Evolutionary conservation across 1,140 invertebrate species (phyloP).

Genomic region (Drosophila pandora): DNA sequence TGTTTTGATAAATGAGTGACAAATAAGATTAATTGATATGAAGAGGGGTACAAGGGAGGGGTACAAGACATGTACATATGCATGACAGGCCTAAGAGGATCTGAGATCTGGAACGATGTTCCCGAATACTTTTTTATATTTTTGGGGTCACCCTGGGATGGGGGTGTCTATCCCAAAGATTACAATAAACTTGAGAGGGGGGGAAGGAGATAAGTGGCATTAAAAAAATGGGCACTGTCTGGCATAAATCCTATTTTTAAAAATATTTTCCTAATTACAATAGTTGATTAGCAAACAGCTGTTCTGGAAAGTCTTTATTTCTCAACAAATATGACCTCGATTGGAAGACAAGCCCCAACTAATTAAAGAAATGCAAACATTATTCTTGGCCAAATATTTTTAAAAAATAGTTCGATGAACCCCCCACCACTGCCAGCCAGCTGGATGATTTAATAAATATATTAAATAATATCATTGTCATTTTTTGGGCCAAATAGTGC

Average conservation of each 20-base stretch:
- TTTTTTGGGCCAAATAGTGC: conserved; percentile 69
- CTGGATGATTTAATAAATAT: conserved; percentile 57
- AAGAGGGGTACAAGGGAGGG: neutral
- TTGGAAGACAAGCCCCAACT: conserved; percentile 34
- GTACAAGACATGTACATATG: conserved; percentile 13
- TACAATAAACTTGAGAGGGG: neutral
- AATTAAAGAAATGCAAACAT: conserved; percentile 48
- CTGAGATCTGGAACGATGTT: conserved; percentile 60
- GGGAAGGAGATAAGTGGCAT: too few relatives aligned
- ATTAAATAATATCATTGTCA: conserved; percentile 70
- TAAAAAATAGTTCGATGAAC: conserved; percentile 26
- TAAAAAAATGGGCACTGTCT: too few relatives aligned
- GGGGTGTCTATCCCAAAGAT: conserved; percentile 4
- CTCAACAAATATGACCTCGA: conserved; percentile 27
- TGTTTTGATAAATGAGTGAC: conserved; percentile 73
- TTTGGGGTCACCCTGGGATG: conserved; percentile 31
- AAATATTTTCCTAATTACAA: neutral
- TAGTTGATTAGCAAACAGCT: neutral
- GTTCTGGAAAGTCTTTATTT: neutral
- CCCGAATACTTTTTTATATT: conserved; percentile 8
- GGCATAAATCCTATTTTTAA: neutral
- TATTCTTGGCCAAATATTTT: conserved; percentile 38
- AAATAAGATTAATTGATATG: conserved; percentile 81
- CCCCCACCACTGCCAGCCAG: neutral
- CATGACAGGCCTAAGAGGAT: conserved; percentile 74